Evolutionary conservation across 2,888 invertebrate species (phyloP).

Genomic region (Erebia epiphron): DNA sequence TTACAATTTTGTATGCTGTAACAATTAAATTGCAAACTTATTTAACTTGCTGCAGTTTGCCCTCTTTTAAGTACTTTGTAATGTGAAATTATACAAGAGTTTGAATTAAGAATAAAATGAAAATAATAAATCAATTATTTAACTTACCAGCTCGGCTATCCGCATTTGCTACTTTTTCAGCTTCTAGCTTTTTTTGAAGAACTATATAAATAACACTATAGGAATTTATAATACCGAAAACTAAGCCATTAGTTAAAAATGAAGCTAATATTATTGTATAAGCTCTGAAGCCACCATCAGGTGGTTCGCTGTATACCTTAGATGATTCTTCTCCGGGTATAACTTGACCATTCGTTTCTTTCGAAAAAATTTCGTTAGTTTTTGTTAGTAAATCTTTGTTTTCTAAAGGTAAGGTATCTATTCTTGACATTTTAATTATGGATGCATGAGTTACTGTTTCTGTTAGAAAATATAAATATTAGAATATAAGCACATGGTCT

Average conservation of each 20-base stretch:
- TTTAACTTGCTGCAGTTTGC: too few relatives aligned
- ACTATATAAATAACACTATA: slow-evolving; percentile 91
- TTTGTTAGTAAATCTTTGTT: slow-evolving; percentile 58
- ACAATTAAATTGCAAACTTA: too few relatives aligned
- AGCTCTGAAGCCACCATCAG: slow-evolving; percentile 91
- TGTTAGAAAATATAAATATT: slow-evolving; percentile 11
- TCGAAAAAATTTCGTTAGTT: slow-evolving; percentile 45
- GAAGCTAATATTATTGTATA: slow-evolving; percentile 93
- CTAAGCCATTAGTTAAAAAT: slow-evolving; percentile 93
- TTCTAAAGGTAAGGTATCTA: slow-evolving; percentile 62
- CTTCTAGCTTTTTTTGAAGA: slow-evolving; percentile 84
- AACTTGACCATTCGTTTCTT: slow-evolving; percentile 52
- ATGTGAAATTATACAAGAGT: too few relatives aligned
- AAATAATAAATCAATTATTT: neutral
- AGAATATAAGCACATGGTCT: slow-evolving; percentile 34
- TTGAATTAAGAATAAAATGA: too few relatives aligned
- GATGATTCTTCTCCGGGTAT: slow-evolving; percentile 42
- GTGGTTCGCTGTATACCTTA: slow-evolving; percentile 66
- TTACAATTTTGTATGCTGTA: too few relatives aligned
- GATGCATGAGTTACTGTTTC: slow-evolving; percentile 14
- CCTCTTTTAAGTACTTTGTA: too few relatives aligned
- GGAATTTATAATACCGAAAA: slow-evolving; percentile 95
- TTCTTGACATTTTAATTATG: slow-evolving; percentile 37
- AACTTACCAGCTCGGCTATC: slow-evolving; percentile 92
- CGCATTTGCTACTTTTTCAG: slow-evolving; percentile 86